A percentile compares a stretch with the other conserved stretches of the same genome.
phyloP scores from a whole-genome alignment of 1,140 invertebrate genomes.

The Trichomalopsis sarcophagae region DNA sequence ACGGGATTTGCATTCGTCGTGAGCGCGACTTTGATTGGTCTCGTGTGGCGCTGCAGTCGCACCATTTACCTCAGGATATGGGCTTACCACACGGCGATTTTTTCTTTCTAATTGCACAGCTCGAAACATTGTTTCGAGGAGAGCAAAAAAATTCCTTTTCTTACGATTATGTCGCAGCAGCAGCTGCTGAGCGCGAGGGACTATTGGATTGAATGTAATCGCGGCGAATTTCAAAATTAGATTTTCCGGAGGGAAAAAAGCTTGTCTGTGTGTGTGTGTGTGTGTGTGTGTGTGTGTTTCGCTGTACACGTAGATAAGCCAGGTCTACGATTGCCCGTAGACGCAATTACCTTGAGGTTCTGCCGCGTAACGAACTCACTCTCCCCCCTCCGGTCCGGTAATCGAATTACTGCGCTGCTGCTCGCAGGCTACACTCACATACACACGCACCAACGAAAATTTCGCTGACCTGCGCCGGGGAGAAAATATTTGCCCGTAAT shows the following conservation, averaged over 20 bases:
- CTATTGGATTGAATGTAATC: no score
- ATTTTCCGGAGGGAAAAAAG: background rate
- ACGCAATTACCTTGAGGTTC: conserved; percentile 2
- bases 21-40: background rate
- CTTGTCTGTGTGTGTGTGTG: no score
- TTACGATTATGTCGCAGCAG: no score
- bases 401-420: conserved; percentile 7
- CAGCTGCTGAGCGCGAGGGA: no score
- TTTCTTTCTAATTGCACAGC: no score
- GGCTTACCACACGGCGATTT: no score
- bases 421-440: background rate
- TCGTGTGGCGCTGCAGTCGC: background rate
- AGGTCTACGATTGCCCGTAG: background rate
- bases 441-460: background rate
- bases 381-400: background rate
- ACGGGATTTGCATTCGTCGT: background rate
- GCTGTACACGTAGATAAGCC: background rate
- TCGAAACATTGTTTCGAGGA: no score
- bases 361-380: background rate
- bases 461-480: background rate
- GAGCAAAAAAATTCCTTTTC: no score
- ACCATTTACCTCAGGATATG: no score
- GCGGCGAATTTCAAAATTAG: background rate
- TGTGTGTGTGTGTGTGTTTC: background rate
- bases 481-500: conserved; percentile 6